Conservation (phyloP, 1,140 invertebrate species). For the Euura lappo region DNA sequence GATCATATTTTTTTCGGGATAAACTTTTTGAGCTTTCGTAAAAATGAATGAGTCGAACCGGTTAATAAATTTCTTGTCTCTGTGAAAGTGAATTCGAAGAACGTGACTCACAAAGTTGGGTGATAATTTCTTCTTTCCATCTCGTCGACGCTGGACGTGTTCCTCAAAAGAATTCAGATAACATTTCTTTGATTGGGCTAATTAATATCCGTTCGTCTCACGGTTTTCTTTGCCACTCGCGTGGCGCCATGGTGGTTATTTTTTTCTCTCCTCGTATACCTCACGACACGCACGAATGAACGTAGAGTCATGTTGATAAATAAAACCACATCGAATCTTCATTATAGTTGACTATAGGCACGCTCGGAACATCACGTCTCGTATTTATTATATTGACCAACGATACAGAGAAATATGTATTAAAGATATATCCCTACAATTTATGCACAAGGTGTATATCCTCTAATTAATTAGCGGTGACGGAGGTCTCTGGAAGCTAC, state of each 20-base stretch:
- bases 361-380: neutral
- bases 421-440: neutral
- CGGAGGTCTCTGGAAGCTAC: neutral
- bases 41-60: no score
- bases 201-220: conserved; percentile 37
- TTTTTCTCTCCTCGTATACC: neutral
- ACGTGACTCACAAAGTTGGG: no score
- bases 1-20: conserved; percentile 2
- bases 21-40: conserved; percentile 17
- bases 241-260: neutral
- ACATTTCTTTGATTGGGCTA: conserved; percentile 41
- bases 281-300: neutral
- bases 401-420: no score
- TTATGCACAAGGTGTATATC: neutral
- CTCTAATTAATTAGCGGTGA: neutral
- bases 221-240: no score
- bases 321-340: no score
- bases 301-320: no score
- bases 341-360: no score
- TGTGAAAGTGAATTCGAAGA: no score
- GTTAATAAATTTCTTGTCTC: no score
- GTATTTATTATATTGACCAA: no score
- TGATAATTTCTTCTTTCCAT: neutral
- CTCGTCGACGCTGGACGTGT: conserved; percentile 16
- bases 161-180: conserved; percentile 28